A percentile compares a stretch with the other conserved stretches of the same genome.
Evolutionary conservation across 2,113 vertebrate genomes (phyloP).

Genomic region (Cervus canadensis): DNA sequence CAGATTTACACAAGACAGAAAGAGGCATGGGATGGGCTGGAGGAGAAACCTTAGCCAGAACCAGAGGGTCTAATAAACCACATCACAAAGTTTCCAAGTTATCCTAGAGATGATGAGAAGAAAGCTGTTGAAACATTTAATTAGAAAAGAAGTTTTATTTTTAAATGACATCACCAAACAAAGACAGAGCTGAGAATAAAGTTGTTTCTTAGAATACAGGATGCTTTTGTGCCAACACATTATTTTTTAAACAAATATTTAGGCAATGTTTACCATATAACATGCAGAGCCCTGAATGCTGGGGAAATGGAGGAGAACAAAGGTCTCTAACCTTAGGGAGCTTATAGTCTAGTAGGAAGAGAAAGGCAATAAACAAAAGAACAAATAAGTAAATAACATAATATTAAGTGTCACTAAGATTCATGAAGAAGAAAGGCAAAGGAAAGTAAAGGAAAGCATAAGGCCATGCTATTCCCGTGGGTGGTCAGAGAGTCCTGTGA

Average conservation of each 20-base stretch:
- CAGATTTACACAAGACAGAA: background rate
- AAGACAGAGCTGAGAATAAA: background rate
- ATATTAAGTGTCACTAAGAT: background rate
- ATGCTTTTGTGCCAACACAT: background rate
- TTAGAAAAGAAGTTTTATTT: background rate
- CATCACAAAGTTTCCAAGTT: background rate
- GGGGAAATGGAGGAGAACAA: background rate
- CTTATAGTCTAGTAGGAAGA: background rate
- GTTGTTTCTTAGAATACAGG: background rate
- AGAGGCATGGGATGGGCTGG: background rate
- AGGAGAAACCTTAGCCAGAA: background rate
- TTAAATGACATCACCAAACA: background rate
- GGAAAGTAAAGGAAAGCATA: background rate
- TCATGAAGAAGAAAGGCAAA: background rate
- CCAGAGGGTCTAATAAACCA: background rate
- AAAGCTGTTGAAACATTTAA: background rate
- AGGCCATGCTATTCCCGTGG: background rate
- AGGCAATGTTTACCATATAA: background rate
- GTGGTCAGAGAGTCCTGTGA: background rate
- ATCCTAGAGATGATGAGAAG: background rate
- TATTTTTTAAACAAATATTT: background rate
- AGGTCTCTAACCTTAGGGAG: background rate
- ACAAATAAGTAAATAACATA: background rate
- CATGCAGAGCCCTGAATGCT: background rate
- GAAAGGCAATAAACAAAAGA: background rate